A percentile compares a stretch with the other conserved stretches of the same genome.
Conservation (phyloP, 2,797 vertebrate species). For the Hippopotamyrus pictus region DNA sequence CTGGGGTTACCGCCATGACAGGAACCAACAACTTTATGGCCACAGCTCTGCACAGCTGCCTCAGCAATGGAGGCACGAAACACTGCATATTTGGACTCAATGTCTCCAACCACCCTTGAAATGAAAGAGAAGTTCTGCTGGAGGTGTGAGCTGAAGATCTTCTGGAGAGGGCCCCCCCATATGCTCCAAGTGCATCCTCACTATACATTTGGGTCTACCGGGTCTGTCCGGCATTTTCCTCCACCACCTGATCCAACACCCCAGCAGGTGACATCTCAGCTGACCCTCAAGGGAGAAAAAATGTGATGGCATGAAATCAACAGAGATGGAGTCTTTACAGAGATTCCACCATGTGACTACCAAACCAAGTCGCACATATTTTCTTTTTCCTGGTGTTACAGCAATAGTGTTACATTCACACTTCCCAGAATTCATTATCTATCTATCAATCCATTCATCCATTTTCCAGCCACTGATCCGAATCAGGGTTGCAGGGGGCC, state of each 20-base stretch:
- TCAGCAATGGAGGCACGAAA: background rate
- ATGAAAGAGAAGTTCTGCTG: background rate
- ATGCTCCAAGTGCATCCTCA: background rate
- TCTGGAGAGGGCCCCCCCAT: background rate
- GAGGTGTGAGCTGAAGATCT: background rate
- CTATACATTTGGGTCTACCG: background rate
- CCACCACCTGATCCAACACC: background rate
- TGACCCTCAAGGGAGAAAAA: background rate
- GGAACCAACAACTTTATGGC: background rate
- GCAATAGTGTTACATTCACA: background rate
- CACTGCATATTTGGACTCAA: background rate
- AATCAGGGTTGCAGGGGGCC: background rate
- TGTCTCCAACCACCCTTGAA: background rate
- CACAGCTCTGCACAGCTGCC: background rate
- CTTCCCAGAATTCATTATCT: background rate
- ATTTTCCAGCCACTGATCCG: background rate
- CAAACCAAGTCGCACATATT: background rate
- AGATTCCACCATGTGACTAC: background rate
- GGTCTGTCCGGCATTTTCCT: background rate
- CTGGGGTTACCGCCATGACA: background rate
- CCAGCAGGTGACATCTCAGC: background rate
- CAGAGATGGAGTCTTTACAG: background rate
- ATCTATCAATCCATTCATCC: background rate
- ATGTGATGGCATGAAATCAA: background rate
- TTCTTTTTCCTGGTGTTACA: background rate